phyloP scores from a whole-genome alignment of 2,797 vertebrate species.

The Buphagus erythrorhynchus region DNA sequence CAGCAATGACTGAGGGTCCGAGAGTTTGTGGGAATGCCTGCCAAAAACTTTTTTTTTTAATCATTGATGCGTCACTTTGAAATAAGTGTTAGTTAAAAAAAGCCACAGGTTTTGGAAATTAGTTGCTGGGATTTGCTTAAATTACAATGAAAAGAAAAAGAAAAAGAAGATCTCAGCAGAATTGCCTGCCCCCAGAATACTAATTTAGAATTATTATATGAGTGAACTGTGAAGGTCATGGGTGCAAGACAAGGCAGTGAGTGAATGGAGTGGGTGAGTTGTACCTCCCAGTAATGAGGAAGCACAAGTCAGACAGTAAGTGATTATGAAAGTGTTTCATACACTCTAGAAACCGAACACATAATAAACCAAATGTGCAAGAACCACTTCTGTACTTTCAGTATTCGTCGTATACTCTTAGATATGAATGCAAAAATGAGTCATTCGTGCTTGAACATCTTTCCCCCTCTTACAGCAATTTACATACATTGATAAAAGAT shows the following conservation, averaged over 20 bases:
- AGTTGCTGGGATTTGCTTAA: background rate
- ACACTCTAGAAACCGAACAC: background rate
- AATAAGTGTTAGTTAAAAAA: background rate
- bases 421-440: conserved; percentile 34
- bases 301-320: conserved; percentile 12
- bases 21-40: background rate
- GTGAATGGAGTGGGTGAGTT: background rate
- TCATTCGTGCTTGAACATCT: conserved; percentile 31
- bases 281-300: conserved; percentile 12
- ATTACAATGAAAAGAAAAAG: background rate
- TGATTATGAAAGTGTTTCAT: background rate
- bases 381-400: background rate
- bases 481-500: conserved; percentile 37
- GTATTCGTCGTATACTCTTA: conserved; percentile 20
- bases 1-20: background rate
- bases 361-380: conserved; percentile 14
- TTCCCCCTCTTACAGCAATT: conserved; percentile 19
- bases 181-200: background rate
- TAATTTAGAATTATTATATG: background rate
- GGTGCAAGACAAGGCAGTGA: background rate
- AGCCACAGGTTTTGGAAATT: background rate
- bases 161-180: background rate
- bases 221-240: background rate
- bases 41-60: background rate
- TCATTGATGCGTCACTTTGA: background rate